phyloP scores from a whole-genome alignment of 2,113 vertebrate species.

The Tenebrosternarchus preto region DNA sequence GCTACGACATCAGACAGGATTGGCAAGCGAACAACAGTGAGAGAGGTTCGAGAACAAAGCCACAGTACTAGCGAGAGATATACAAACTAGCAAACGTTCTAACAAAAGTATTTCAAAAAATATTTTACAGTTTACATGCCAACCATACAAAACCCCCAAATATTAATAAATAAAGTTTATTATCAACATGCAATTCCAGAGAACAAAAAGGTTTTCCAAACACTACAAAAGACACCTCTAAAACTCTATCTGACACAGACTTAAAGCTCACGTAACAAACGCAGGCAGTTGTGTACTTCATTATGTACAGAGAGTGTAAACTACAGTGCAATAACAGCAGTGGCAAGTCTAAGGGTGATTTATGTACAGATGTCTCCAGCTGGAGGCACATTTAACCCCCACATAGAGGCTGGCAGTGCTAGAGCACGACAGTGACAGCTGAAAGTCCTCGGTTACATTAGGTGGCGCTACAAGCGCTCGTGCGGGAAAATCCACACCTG shows the following conservation, averaged over 20 bases:
- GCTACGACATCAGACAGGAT: no score
- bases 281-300: conserved; percentile 21
- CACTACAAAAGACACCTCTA: background rate
- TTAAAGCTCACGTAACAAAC: background rate
- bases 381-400: background rate
- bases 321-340: conserved; percentile 1
- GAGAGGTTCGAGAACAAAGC: no score
- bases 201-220: conserved; percentile 26
- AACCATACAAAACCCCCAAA: background rate
- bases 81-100: no score
- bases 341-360: background rate
- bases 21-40: no score
- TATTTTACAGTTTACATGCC: background rate
- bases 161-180: conserved; percentile 41
- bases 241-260: conserved; percentile 18
- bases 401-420: conserved; percentile 21
- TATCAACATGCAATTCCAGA: conserved; percentile 41
- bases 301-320: conserved; percentile 19
- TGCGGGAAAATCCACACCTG: background rate
- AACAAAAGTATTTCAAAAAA: no score
- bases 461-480: background rate
- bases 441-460: background rate
- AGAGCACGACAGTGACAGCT: conserved; percentile 14
- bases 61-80: no score
- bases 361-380: conserved; percentile 16